A percentile compares a stretch with the other conserved stretches of the same genome.
These are phyloP conservation scores for Protonemura montana DNA, from an alignment of 2,888 invertebrate genomes.

Conservation along the genomic window DNA sequence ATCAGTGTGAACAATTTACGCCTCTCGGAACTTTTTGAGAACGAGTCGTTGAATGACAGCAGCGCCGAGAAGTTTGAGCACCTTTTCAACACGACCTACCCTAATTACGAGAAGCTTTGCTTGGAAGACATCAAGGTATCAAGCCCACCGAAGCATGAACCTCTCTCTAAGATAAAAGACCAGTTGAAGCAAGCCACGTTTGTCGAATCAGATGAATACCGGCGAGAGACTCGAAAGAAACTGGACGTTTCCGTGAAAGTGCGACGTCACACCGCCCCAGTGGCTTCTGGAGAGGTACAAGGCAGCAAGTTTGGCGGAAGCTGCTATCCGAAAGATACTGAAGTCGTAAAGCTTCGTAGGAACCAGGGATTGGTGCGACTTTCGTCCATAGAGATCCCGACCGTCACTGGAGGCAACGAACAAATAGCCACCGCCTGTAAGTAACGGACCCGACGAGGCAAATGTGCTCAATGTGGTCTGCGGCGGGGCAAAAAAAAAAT, in stretches of 20 bases:
- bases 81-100: conserved; percentile 13
- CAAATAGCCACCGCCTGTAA: background rate
- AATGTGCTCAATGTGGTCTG: background rate
- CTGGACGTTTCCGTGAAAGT: conserved; percentile 13
- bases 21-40: background rate
- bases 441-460: background rate
- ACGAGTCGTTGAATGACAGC: background rate
- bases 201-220: background rate
- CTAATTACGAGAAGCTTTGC: conserved; percentile 22
- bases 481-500: background rate
- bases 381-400: conserved; percentile 33
- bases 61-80: background rate
- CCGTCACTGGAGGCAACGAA: background rate
- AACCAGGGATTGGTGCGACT: background rate
- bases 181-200: background rate
- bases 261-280: background rate
- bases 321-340: background rate
- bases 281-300: background rate
- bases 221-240: background rate
- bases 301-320: no score
- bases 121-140: conserved; percentile 9
- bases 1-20: background rate
- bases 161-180: background rate
- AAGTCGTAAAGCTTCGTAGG: background rate
- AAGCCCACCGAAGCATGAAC: background rate